Evolutionary conservation across 2,797 vertebrate genomes (phyloP).

Genomic region (Chanos chanos): DNA sequence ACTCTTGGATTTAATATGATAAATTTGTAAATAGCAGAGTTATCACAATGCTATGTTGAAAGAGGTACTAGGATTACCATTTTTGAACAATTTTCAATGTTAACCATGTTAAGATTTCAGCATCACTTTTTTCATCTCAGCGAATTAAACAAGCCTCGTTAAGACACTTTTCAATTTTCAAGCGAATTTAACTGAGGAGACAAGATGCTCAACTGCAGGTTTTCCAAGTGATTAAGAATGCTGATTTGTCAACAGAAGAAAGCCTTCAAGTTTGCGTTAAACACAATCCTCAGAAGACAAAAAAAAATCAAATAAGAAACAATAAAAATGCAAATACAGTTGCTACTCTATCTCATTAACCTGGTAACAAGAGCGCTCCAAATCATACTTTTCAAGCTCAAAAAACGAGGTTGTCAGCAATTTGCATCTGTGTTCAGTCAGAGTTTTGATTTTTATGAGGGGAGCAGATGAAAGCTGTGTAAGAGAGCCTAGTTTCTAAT

Average conservation of each 20-base stretch:
- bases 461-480: slow-evolving; percentile 21
- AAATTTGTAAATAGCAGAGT: too few species aligned
- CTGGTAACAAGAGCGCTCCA: slow-evolving; percentile 39
- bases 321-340: slow-evolving; percentile 47
- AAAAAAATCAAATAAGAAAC: slow-evolving; percentile 30
- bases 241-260: slow-evolving; percentile 52
- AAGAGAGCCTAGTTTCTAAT: slow-evolving; percentile 34
- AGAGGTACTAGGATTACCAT: slow-evolving; percentile 20
- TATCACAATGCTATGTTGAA: neutral
- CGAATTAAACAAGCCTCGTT: slow-evolving; percentile 73
- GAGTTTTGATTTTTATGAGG: slow-evolving; percentile 30
- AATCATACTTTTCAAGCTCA: slow-evolving; percentile 43
- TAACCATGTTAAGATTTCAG: slow-evolving; percentile 69
- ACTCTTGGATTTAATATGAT: too few species aligned
- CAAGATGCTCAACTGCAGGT: slow-evolving; percentile 35
- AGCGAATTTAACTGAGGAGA: slow-evolving; percentile 58
- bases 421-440: slow-evolving; percentile 18
- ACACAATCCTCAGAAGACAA: slow-evolving; percentile 31
- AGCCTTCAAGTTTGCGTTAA: slow-evolving; percentile 44
- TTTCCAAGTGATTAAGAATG: slow-evolving; percentile 47
- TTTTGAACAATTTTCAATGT: slow-evolving; percentile 52
- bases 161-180: slow-evolving; percentile 61
- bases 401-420: slow-evolving; percentile 37
- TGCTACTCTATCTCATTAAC: slow-evolving; percentile 41
- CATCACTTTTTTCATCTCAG: slow-evolving; percentile 48